A percentile compares a stretch with the other conserved stretches of the same genome.
phyloP scores from a whole-genome alignment of 2,888 invertebrate genomes.

The Oithona nana region DNA sequence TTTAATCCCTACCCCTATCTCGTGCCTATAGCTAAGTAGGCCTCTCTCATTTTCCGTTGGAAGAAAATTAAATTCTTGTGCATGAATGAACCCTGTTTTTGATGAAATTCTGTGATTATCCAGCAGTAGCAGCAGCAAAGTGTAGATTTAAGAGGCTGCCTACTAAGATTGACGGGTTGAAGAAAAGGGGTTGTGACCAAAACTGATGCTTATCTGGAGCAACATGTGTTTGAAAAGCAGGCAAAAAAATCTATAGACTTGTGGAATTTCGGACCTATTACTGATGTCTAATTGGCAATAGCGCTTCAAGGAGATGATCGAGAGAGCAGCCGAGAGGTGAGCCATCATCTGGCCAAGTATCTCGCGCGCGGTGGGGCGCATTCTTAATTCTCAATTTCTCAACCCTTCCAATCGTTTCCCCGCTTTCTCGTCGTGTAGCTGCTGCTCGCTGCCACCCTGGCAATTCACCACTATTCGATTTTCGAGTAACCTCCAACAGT shows the following conservation, averaged over 20 bases:
- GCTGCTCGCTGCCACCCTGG: too few species aligned
- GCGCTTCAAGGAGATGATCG: too few species aligned
- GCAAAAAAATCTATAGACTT: background rate
- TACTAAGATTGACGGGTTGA: too few species aligned
- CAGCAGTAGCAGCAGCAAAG: too few species aligned
- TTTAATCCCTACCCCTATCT: too few species aligned
- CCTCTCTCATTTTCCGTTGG: too few species aligned
- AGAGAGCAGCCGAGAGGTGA: too few species aligned
- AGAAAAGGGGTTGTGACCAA: background rate
- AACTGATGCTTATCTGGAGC: background rate
- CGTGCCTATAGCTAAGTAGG: too few species aligned
- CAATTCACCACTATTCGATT: background rate
- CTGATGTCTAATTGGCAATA: background rate
- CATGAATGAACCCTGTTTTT: background rate
- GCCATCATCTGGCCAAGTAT: too few species aligned
- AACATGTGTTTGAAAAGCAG: background rate
- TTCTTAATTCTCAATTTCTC: background rate
- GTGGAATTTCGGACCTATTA: background rate
- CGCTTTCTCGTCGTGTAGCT: background rate
- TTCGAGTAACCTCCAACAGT: background rate
- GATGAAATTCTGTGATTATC: too few species aligned
- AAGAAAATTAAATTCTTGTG: background rate
- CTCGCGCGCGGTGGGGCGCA: background rate
- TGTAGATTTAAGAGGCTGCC: too few species aligned
- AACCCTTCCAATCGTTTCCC: background rate